phyloP scores from a whole-genome alignment of 2,797 vertebrate genomes.

The Myotis planiceps region DNA sequence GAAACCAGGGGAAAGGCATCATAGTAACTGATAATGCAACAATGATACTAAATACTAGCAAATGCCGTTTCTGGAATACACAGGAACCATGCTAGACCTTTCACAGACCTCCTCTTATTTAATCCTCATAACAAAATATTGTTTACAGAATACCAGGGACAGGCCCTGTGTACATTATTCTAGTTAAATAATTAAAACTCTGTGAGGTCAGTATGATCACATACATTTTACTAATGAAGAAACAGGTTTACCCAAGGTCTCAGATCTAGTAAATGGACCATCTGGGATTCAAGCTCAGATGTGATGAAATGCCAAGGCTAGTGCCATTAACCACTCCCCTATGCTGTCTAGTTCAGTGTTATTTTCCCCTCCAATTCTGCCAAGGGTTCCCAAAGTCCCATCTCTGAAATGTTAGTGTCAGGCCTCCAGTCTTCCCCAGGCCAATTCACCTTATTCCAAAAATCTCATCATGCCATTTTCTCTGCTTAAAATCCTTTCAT shows the following conservation, averaged over 20 bases:
- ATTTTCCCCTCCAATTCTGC: neutral
- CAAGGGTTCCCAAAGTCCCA: neutral
- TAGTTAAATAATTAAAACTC: slow-evolving; percentile 2
- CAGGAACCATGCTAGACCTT: neutral
- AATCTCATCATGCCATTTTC: slow-evolving; percentile 33
- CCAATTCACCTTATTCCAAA: neutral
- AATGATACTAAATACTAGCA: neutral
- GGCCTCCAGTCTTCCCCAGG: neutral
- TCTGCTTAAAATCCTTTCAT: slow-evolving; percentile 27
- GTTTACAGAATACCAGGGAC: neutral
- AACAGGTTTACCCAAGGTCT: slow-evolving; percentile 35
- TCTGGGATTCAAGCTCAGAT: slow-evolving; percentile 31
- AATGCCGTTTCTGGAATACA: neutral
- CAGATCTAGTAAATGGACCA: neutral
- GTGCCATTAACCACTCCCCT: neutral
- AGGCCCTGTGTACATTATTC: neutral
- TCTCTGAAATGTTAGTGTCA: slow-evolving; percentile 30
- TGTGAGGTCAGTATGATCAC: neutral
- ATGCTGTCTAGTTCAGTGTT: neutral
- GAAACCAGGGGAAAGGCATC: neutral
- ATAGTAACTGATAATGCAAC: neutral
- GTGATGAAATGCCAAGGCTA: neutral
- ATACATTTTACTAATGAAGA: slow-evolving; percentile 13
- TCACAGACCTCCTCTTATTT: neutral
- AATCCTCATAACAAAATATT: slow-evolving; percentile 12